These are phyloP conservation scores for Camponotus fellah DNA, from an alignment of 2,888 invertebrate genomes.

Conservation along the genomic window DNA sequence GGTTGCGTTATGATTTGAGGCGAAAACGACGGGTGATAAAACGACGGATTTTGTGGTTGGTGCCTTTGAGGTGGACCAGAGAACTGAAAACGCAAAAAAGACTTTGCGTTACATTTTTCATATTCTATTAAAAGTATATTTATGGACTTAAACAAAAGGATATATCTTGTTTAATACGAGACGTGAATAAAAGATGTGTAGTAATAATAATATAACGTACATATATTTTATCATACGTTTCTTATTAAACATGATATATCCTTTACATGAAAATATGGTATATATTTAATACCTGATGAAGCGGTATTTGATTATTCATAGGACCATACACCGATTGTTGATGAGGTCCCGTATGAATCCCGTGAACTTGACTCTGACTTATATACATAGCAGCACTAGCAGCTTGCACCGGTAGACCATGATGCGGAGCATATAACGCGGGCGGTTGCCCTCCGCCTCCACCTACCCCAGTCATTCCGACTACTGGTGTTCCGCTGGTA, in stretches of 20 bases:
- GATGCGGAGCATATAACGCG: constrained; percentile 78
- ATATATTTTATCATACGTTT: constrained; percentile 41
- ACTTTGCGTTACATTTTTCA: constrained; percentile 61
- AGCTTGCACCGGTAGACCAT: constrained; percentile 76
- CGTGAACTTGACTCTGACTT: constrained; percentile 76
- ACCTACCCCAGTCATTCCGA: constrained; percentile 79
- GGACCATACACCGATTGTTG: constrained; percentile 79
- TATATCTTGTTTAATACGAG: no score
- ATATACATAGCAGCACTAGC: constrained; percentile 78
- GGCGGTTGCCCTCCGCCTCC: constrained; percentile 81
- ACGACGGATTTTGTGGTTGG: constrained; percentile 79
- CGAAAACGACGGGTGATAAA: constrained; percentile 73
- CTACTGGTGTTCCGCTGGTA: constrained; percentile 79
- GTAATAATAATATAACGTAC: constrained; percentile 48
- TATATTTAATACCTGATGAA: constrained; percentile 76
- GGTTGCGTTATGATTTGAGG: constrained; percentile 70
- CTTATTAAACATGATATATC: no score
- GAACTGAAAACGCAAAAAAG: constrained; percentile 73
- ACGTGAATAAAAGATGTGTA: constrained; percentile 6
- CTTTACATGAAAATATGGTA: constrained; percentile 31
- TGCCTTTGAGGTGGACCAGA: constrained; percentile 79
- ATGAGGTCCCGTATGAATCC: constrained; percentile 78
- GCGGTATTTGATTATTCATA: constrained; percentile 78
- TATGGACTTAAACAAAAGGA: not conserved
- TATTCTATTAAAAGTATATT: not conserved